Conservation (phyloP, 2,113 vertebrate genomes). For the Oryzias curvinotus region DNA sequence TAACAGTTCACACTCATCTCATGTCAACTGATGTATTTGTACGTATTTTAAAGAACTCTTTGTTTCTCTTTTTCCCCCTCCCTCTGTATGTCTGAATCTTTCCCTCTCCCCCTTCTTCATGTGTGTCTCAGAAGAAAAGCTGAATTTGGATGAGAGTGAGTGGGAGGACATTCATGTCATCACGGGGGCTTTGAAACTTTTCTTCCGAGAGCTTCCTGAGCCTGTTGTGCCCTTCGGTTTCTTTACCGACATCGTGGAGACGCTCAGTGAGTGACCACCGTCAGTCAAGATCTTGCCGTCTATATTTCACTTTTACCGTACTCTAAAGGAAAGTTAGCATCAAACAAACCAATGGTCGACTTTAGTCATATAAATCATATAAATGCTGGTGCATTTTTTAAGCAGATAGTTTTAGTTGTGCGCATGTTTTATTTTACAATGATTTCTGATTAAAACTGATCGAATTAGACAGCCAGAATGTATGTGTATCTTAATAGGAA, state of each 20-base stretch:
- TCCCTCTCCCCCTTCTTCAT: background rate
- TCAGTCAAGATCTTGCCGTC: background rate
- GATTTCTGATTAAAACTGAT: no score
- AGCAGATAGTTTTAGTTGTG: no score
- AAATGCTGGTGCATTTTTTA: no score
- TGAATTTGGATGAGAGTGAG: conserved; percentile 84
- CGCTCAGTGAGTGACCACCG: conserved; percentile 79
- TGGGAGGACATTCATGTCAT: conserved; percentile 93
- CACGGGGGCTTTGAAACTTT: conserved; percentile 91
- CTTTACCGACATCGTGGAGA: conserved; percentile 79
- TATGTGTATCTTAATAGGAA: no score
- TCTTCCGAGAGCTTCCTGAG: conserved; percentile 90
- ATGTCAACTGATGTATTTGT: conserved; percentile 9
- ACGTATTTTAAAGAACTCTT: conserved; percentile 11
- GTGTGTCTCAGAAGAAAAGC: conserved; percentile 79
- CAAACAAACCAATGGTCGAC: background rate
- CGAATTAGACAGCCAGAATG: no score
- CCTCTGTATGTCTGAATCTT: conserved; percentile 19
- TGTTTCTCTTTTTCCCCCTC: conserved; percentile 15
- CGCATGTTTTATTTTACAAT: no score
- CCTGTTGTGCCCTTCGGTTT: conserved; percentile 82
- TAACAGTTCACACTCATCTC: conserved; percentile 19
- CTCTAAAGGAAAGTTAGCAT: background rate
- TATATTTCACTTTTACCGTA: background rate
- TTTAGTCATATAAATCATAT: no score